Conservation (phyloP, 2,888 invertebrate species). For the Eudemis profundana region DNA sequence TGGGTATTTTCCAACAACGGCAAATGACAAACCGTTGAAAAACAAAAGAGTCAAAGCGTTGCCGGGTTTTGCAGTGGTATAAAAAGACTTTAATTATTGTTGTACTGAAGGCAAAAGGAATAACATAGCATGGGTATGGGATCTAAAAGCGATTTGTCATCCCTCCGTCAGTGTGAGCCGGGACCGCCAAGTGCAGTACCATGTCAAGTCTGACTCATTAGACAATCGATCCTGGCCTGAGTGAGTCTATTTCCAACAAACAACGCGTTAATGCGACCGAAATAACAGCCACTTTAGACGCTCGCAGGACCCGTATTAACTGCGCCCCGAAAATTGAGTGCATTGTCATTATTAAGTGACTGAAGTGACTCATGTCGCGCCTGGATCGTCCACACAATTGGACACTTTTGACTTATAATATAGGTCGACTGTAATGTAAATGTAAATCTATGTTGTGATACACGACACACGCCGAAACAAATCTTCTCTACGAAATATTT, state of each 20-base stretch:
- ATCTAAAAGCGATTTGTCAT: conserved; percentile 79
- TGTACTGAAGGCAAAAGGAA: conserved; percentile 62
- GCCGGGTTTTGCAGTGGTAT: conserved; percentile 24
- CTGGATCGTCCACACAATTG: conserved; percentile 50
- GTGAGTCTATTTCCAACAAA: conserved; percentile 53
- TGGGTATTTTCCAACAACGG: conserved; percentile 11
- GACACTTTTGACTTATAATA: conserved; percentile 51
- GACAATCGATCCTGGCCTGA: conserved; percentile 74
- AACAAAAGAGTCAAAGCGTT: conserved; percentile 34
- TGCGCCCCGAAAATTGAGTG: conserved; percentile 50
- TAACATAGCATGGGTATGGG: conserved; percentile 61
- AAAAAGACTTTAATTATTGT: conserved; percentile 58
- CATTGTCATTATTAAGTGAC: conserved; percentile 48
- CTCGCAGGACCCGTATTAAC: conserved; percentile 47
- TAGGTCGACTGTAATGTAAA: conserved; percentile 47
- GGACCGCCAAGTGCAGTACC: conserved; percentile 78
- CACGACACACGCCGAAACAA: too few relatives aligned
- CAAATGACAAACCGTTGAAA: conserved; percentile 30
- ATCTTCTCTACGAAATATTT: too few relatives aligned
- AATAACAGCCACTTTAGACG: conserved; percentile 45
- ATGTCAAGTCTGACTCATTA: conserved; percentile 80
- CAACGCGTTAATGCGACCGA: conserved; percentile 45
- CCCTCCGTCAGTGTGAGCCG: conserved; percentile 75
- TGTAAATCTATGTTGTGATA: too few relatives aligned
- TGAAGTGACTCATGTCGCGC: conserved; percentile 36